Base-by-base conservation (phyloP, 1,140 invertebrate species). In the Ooceraea biroi region DNA sequence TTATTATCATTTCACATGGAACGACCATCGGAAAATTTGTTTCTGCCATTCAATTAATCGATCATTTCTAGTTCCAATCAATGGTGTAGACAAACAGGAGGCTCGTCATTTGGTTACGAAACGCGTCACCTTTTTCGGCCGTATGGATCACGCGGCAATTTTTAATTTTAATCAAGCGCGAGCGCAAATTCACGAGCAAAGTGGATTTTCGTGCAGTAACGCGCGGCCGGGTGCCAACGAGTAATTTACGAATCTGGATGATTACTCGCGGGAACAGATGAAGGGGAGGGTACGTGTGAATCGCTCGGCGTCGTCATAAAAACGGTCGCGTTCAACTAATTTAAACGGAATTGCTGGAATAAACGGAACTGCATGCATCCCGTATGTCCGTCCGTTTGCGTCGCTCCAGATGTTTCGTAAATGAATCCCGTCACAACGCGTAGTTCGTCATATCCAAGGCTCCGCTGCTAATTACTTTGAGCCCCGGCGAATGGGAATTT, bases 351-450 rank as follows among this genome's bases (percentile, higher is more conserved):
- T 93, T 93, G 91, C 86, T 89, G 89, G 91, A 93, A 93, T 92
- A 92, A 93, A 92, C 92, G 92, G 91, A 94, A 94, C 92, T 94
- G 92, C 93, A 92, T 88, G 91, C 91, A 92, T 92, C 93, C 91
- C 90, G 30, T 77, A n/a, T 44, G 71, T 60, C 10, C 22, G 19
- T 73, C 71, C 55, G 57, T 74, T 61, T 27, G 92, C 92, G 92
- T 92, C 90, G 85, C 83, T 89, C 91, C 91, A 93, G 91, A 93
- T 93, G 92, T 92, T 93, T 91, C 86, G 88, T 91, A 91, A 92
- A 91, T 88, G 91, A 93, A 93, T 92, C 90, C 90, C 86, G 82
- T 58, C 77, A 83, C 72, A 85, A 36, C 78, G 58, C 78, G 58
- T 66, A 22, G 82, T 27, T 74, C 71, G 74, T 69, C 71, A 80